phyloP scores from a whole-genome alignment of 2,888 invertebrate genomes.

The Lathronympha strigana region DNA sequence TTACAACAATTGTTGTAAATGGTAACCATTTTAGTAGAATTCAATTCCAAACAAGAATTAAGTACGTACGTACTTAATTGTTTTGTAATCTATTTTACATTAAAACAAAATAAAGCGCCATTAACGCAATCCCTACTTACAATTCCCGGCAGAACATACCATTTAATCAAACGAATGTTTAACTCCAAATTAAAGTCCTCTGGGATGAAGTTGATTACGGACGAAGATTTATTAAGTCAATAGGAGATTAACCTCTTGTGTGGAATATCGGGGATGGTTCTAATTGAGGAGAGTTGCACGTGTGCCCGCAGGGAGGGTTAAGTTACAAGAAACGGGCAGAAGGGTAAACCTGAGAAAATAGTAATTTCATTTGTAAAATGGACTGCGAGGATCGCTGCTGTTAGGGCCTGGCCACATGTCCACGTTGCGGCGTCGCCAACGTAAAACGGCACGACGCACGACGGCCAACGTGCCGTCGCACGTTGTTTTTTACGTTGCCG shows the following conservation, averaged over 20 bases:
- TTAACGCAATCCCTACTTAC: background rate
- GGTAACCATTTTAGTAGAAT: too few species aligned
- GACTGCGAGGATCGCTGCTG: too few species aligned
- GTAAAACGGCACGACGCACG: too few species aligned
- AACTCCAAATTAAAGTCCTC: constrained; percentile 28
- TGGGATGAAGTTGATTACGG: constrained; percentile 30
- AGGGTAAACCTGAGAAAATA: background rate
- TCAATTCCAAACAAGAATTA: too few species aligned
- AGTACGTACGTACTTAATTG: too few species aligned
- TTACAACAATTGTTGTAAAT: too few species aligned
- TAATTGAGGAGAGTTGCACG: constrained; percentile 54
- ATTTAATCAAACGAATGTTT: constrained; percentile 28
- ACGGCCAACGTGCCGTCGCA: too few species aligned
- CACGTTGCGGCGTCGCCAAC: too few species aligned
- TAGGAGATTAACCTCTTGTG: constrained; percentile 58
- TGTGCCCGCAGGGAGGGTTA: constrained; percentile 44
- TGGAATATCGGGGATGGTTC: constrained; percentile 47
- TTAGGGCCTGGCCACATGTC: too few species aligned
- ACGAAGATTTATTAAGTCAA: constrained; percentile 55
- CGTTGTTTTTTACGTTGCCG: too few species aligned
- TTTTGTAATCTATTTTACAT: background rate
- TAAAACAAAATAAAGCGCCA: background rate
- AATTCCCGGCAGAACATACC: constrained; percentile 24
- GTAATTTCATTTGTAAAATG: too few species aligned
- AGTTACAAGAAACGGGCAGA: constrained; percentile 9